These are phyloP conservation scores for Chionoecetes opilio DNA, from an alignment of 1,140 invertebrate genomes.

Conservation along the genomic window DNA sequence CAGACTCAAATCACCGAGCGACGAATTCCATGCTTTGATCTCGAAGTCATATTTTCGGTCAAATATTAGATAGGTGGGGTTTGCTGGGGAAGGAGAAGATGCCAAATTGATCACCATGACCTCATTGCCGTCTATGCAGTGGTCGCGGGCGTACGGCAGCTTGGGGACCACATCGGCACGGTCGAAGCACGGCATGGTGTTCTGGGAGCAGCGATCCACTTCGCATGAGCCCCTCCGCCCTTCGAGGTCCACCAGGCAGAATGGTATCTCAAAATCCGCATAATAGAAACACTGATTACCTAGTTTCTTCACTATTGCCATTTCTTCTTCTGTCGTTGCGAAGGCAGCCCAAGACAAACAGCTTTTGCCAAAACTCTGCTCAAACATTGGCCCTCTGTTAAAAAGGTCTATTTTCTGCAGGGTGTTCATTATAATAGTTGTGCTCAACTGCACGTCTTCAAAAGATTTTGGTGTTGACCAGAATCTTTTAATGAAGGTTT, in stretches of 20 bases:
- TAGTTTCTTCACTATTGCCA: neutral
- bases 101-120: neutral
- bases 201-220: neutral
- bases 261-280: neutral
- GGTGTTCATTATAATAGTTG: neutral
- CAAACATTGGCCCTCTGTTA: neutral
- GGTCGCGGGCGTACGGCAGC: neutral
- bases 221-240: neutral
- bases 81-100: neutral
- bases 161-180: neutral
- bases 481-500: no score
- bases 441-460: no score
- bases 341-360: neutral
- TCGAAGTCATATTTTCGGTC: conserved; percentile 2
- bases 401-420: neutral
- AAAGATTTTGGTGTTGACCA: no score
- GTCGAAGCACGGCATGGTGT: neutral
- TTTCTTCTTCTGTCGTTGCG: neutral
- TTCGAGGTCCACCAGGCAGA: neutral
- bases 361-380: neutral
- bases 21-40: neutral
- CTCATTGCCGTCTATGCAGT: neutral
- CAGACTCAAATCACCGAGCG: neutral
- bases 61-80: neutral
- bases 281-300: conserved; percentile 5